Evolutionary conservation across 1,140 invertebrate genomes (phyloP).

Genomic region (Panagrolaimus sp.): DNA sequence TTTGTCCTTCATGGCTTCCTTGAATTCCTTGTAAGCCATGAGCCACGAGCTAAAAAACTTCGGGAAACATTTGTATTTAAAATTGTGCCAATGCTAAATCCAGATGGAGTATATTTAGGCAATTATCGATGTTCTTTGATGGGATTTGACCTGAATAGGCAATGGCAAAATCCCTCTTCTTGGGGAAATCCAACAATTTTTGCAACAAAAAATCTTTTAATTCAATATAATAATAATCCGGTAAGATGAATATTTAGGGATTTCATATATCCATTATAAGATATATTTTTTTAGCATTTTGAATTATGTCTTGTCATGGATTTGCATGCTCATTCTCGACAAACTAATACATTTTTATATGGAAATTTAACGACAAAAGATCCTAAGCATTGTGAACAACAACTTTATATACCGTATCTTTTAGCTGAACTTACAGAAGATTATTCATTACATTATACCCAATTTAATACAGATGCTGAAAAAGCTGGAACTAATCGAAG

Average conservation of each 20-base stretch:
- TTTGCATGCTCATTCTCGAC: conserved; percentile 80
- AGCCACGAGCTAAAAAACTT: conserved; percentile 65
- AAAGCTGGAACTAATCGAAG: conserved; percentile 80
- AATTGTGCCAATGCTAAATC: conserved; percentile 90
- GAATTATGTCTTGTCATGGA: conserved; percentile 61
- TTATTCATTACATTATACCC: conserved; percentile 73
- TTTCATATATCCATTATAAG: background rate
- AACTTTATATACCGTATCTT: conserved; percentile 82
- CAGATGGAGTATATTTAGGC: conserved; percentile 67
- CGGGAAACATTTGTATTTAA: conserved; percentile 76
- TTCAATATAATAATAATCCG: conserved; percentile 64
- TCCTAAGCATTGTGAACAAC: conserved; percentile 77
- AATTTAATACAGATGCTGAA: conserved; percentile 79
- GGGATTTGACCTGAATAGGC: conserved; percentile 83
- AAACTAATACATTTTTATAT: conserved; percentile 83
- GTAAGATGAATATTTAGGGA: conserved; percentile 25
- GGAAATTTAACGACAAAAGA: conserved; percentile 84
- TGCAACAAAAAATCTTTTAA: conserved; percentile 73
- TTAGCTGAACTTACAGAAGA: conserved; percentile 77
- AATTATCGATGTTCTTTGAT: conserved; percentile 73
- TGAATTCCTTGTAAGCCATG: conserved; percentile 68
- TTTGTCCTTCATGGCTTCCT: conserved; percentile 79
- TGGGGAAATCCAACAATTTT: conserved; percentile 82
- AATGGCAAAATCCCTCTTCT: conserved; percentile 79
- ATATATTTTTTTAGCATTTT: conserved; percentile 39